A percentile compares a stretch with the other conserved stretches of the same genome.
These are phyloP conservation scores for Molorchus minor DNA, from an alignment of 2,888 invertebrate species.

Conservation along the genomic window DNA sequence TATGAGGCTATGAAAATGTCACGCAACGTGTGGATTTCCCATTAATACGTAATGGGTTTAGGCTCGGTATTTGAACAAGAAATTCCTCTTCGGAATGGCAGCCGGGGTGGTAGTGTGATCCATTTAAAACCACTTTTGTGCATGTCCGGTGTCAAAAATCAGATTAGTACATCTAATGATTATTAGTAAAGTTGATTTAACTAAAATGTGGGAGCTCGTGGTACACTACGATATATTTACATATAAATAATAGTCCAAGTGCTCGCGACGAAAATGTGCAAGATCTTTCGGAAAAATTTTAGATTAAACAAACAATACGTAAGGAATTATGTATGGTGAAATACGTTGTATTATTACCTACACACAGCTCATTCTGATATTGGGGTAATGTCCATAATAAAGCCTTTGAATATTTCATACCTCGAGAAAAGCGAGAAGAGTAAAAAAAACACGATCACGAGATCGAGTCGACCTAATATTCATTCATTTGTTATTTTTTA, in stretches of 20 bases:
- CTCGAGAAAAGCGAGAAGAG: neutral
- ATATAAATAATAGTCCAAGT: neutral
- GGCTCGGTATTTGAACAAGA: too few relatives aligned
- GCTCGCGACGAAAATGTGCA: neutral
- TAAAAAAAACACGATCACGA: conserved; percentile 3
- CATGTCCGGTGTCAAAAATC: too few relatives aligned
- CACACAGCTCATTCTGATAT: neutral
- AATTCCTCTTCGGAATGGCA: too few relatives aligned
- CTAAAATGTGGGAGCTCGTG: too few relatives aligned
- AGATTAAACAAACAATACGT: too few relatives aligned
- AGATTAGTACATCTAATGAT: too few relatives aligned
- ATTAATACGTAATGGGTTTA: neutral
- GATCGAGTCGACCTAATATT: conserved; percentile 2
- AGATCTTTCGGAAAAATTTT: too few relatives aligned
- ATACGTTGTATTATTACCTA: neutral
- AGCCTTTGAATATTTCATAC: neutral
- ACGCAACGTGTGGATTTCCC: neutral
- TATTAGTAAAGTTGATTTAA: too few relatives aligned
- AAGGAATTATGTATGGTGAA: neutral
- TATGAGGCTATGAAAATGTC: neutral
- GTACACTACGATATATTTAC: too few relatives aligned
- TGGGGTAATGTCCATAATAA: neutral
- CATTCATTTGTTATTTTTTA: conserved; percentile 18
- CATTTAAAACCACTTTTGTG: too few relatives aligned
- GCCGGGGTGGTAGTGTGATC: too few relatives aligned